Percentiles rank a stretch among this genome's conserved stretches.
These are phyloP conservation scores for Nothobranchius furzeri DNA, from an alignment of 2,113 vertebrate species.

Conservation along the genomic window DNA sequence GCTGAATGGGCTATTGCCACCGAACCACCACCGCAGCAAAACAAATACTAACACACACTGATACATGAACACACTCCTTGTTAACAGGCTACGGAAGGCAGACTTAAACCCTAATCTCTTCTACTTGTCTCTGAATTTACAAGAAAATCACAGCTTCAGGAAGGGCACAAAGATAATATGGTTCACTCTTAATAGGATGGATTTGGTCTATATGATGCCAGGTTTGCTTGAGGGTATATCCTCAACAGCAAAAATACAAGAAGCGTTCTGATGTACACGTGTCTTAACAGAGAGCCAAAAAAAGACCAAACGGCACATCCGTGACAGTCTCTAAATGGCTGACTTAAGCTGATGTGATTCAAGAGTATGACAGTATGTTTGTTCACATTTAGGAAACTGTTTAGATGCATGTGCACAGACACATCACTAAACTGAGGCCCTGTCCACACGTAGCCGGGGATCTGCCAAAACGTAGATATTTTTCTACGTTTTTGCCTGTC, in stretches of 20 bases:
- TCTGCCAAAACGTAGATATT: too few relatives aligned
- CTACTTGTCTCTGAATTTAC: slow-evolving; percentile 18
- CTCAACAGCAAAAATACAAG: slow-evolving; percentile 5
- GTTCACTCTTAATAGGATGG: slow-evolving; percentile 44
- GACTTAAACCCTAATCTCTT: slow-evolving; percentile 35
- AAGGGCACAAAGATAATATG: slow-evolving; percentile 24
- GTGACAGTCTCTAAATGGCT: too few relatives aligned
- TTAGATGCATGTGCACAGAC: not conserved
- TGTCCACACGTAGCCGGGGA: too few relatives aligned
- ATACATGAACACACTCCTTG: not conserved
- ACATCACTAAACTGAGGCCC: not conserved
- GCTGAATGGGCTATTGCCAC: slow-evolving; percentile 43
- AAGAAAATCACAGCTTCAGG: slow-evolving; percentile 44
- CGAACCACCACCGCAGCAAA: slow-evolving; percentile 19
- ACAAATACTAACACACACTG: slow-evolving; percentile 9
- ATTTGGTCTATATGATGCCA: slow-evolving; percentile 44
- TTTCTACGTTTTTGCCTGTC: too few relatives aligned
- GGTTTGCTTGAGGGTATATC: slow-evolving; percentile 24
- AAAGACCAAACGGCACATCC: too few relatives aligned
- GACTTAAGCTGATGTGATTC: slow-evolving; percentile 7
- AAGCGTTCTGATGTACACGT: too few relatives aligned
- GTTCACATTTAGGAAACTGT: not conserved
- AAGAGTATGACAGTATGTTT: slow-evolving; percentile 7
- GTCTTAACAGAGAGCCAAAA: too few relatives aligned
- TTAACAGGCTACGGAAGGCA: not conserved